Evolutionary conservation across 92 coral and sea anemone species (phyloP).

Genomic region (Bergia sp.): DNA sequence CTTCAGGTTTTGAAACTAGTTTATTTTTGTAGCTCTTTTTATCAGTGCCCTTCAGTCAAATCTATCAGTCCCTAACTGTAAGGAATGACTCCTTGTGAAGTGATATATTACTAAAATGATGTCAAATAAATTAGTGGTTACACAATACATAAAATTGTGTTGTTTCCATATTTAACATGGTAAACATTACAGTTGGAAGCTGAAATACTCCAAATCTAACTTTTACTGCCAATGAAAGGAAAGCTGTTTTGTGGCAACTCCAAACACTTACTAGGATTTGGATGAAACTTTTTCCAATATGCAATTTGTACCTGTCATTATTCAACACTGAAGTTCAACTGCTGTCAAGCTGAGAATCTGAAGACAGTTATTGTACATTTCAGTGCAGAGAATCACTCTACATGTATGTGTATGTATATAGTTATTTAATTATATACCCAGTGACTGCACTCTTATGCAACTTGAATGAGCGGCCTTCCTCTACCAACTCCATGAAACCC

Average conservation of each 20-base stretch:
- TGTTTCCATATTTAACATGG: too few species aligned
- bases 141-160: background rate
- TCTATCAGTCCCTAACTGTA: background rate
- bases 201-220: too few species aligned
- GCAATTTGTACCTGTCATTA: background rate
- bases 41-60: background rate
- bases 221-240: too few species aligned
- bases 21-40: background rate
- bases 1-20: background rate
- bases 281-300: too few species aligned
- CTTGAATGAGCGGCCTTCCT: slow-evolving; percentile 85
- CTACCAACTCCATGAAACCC: slow-evolving; percentile 90
- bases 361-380: background rate
- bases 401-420: background rate
- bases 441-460: slow-evolving; percentile 59
- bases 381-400: background rate
- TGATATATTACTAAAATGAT: background rate
- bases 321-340: background rate
- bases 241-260: too few species aligned
- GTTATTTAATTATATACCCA: too few species aligned
- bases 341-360: too few species aligned
- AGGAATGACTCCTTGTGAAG: background rate
- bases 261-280: too few species aligned
- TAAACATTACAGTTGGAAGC: too few species aligned
- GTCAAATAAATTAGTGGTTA: background rate